phyloP scores from a whole-genome alignment of 2,888 invertebrate species.

The Laspeyria flexula region DNA sequence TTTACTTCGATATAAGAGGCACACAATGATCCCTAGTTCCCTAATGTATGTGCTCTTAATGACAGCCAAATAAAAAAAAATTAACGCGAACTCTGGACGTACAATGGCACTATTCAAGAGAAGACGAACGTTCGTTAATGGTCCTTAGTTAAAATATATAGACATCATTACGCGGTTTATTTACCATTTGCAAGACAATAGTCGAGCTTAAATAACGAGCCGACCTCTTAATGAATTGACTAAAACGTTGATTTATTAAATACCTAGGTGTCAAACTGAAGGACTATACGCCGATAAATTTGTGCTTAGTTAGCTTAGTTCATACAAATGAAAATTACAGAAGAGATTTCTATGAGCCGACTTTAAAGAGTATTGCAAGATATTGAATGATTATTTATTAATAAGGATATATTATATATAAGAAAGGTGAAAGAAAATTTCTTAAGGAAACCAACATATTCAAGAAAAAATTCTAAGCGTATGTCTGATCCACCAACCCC shows the following conservation, averaged over 20 bases:
- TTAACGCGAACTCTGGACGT: constrained; percentile 19
- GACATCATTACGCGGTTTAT: constrained; percentile 38
- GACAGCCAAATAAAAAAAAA: constrained; percentile 39
- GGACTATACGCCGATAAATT: too few species aligned
- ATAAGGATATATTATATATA: too few species aligned
- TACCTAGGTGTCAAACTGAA: not conserved
- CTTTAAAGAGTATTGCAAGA: too few species aligned
- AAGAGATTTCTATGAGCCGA: too few species aligned
- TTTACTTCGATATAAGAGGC: constrained; percentile 4
- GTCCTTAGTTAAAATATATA: constrained; percentile 46
- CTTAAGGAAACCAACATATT: too few species aligned
- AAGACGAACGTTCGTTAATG: constrained; percentile 43
- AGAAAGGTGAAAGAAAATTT: too few species aligned
- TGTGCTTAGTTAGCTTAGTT: too few species aligned
- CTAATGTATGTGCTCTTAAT: constrained; percentile 40
- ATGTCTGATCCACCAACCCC: too few species aligned
- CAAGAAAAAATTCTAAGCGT: too few species aligned
- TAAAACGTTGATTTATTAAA: not conserved
- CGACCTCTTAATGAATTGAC: constrained; percentile 19
- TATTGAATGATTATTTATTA: too few species aligned
- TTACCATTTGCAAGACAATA: constrained; percentile 29
- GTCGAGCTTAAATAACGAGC: constrained; percentile 19
- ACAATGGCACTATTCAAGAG: constrained; percentile 36
- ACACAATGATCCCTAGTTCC: constrained; percentile 13
- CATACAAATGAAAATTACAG: too few species aligned